These are phyloP conservation scores for Syngnathus typhle DNA, from an alignment of 2,113 vertebrate genomes.

Conservation along the genomic window DNA sequence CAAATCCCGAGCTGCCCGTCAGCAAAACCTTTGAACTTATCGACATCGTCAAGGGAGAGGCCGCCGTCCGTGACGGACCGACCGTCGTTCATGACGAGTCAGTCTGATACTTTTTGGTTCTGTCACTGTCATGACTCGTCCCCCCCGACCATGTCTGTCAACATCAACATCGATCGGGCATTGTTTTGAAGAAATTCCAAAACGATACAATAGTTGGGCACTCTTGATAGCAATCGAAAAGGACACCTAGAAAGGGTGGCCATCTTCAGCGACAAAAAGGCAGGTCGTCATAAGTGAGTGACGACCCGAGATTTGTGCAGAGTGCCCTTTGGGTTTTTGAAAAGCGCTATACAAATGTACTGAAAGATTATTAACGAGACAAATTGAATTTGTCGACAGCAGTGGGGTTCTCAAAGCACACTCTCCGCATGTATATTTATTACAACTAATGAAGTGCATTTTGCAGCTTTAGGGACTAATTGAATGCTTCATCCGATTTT, in stretches of 20 bases:
- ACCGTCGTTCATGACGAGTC: conserved; percentile 95
- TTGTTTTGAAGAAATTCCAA: too few species aligned
- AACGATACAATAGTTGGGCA: too few species aligned
- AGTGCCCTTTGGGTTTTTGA: neutral
- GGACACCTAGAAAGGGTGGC: neutral
- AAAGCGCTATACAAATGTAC: conserved; percentile 11
- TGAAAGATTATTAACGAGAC: conserved; percentile 15
- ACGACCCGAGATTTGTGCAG: conserved; percentile 1
- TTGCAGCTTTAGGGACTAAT: conserved; percentile 33
- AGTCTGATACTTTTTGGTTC: conserved; percentile 42
- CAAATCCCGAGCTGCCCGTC: conserved; percentile 86
- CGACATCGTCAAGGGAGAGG: conserved; percentile 92
- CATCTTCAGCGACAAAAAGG: neutral
- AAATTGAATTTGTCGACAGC: conserved; percentile 35
- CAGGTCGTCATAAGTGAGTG: neutral
- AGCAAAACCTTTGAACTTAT: conserved; percentile 93
- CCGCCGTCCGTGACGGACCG: conserved; percentile 84
- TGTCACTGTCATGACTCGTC: too few species aligned
- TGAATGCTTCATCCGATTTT: conserved; percentile 37
- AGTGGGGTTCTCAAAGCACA: conserved; percentile 26
- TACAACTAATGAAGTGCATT: conserved; percentile 48
- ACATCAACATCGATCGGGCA: neutral
- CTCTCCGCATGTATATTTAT: conserved; percentile 48
- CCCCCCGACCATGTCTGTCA: too few species aligned
- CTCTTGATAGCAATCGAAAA: neutral